Conservation (phyloP, 2,888 invertebrate species). For the Meloe dianella region DNA sequence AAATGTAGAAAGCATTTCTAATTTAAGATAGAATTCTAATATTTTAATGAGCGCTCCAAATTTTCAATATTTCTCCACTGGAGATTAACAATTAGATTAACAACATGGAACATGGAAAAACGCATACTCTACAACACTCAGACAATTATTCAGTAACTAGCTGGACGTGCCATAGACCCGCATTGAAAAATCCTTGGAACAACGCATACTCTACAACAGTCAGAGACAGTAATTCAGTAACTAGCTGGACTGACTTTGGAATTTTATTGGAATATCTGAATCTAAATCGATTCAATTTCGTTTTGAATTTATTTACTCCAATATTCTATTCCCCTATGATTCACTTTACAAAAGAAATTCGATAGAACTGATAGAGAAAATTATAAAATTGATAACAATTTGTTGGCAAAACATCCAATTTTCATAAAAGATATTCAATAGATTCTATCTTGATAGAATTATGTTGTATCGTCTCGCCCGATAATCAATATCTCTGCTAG, state of each 20-base stretch:
- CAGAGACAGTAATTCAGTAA: too few relatives aligned
- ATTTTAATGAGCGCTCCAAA: too few relatives aligned
- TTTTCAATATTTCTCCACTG: too few relatives aligned
- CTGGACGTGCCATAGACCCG: too few relatives aligned
- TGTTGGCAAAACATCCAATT: not conserved
- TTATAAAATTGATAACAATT: constrained; percentile 5
- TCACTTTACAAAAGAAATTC: not conserved
- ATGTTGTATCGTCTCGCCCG: not conserved
- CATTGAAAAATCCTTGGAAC: too few relatives aligned
- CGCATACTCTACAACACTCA: too few relatives aligned
- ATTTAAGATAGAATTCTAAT: not conserved
- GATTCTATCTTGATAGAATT: not conserved
- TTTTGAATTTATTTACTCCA: not conserved
- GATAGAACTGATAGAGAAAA: not conserved
- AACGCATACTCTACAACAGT: too few relatives aligned
- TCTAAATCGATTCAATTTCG: not conserved
- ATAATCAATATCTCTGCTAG: not conserved
- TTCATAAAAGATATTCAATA: not conserved
- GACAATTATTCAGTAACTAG: too few relatives aligned
- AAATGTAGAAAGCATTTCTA: not conserved
- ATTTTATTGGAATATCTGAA: not conserved
- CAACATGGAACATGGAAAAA: too few relatives aligned
- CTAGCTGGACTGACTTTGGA: not conserved
- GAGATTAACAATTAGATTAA: too few relatives aligned
- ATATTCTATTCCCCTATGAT: not conserved